Evolutionary conservation across 23 tunicate species (phyloP), one percentile per base, ranked within the genome.

Genomic region (Styela plicata): DNA sequence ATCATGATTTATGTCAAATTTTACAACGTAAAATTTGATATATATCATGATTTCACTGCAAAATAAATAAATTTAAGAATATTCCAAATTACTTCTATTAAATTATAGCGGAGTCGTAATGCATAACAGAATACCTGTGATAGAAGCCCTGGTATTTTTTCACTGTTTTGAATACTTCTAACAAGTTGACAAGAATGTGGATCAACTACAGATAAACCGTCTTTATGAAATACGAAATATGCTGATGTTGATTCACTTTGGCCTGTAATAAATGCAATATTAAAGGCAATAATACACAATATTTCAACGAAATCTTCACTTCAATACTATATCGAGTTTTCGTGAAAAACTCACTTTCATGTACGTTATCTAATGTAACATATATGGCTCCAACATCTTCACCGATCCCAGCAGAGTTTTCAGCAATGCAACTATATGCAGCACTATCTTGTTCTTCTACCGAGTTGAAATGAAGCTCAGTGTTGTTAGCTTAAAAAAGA

Each of bases 81-180:
- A n/a, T n/a, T n/a, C n/a, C n/a, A n/a, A n/a, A n/a, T n/a, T n/a
- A n/a, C n/a, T n/a, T n/a, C n/a, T n/a, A n/a, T n/a, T 21, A 61
- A 61, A 19, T 61, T 18, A 61, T 18, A 61, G 20, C 21, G 64
- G 21, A 21, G 21, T 61, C 19, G 64, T 21, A n/a, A n/a, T n/a
- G n/a, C n/a, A n/a, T n/a, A n/a, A n/a, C n/a, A n/a, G n/a, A n/a
- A 19, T 25, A 90, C 97, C 83, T 91, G 97, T 31, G 85, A 69
- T 63, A 91, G 82, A 17, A 91, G 74, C 2, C 97, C 90, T 3
- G 97, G 97, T 1, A 91, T 77, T 20, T 79, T 26, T 24, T 91
- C 90, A 21, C 27, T 34, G 28, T 87, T 80, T 3, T 33, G 33
- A 36, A 91, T 78, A 20, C 64, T 34, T 2, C 87, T 75, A 19